phyloP scores from a whole-genome alignment of 2,113 vertebrate species.

The Pelecanoides urinatrix region DNA sequence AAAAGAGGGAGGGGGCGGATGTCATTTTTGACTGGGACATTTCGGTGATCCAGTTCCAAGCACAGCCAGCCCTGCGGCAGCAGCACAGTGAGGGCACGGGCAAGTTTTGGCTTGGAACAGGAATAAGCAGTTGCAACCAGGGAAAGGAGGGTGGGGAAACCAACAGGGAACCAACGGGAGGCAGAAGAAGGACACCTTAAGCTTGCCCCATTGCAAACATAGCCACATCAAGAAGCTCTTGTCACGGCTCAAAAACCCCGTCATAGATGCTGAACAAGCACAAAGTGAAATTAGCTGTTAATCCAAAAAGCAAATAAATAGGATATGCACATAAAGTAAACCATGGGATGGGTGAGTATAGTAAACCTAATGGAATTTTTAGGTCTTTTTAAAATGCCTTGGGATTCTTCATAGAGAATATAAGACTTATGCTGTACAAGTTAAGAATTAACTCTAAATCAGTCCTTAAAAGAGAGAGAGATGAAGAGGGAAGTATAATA shows the following conservation, averaged over 20 bases:
- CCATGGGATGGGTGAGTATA: neutral
- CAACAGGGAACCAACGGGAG: too few species aligned
- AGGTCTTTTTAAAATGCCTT: neutral
- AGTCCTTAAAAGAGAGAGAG: neutral
- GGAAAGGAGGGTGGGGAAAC: neutral
- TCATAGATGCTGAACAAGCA: neutral
- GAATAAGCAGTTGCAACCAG: neutral
- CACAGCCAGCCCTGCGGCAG: neutral
- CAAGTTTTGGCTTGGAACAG: neutral
- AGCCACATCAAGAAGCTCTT: neutral
- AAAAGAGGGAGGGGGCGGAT: neutral
- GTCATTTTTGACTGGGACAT: neutral
- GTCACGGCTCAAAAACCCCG: neutral
- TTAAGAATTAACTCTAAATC: neutral
- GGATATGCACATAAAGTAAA: neutral
- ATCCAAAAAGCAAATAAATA: neutral
- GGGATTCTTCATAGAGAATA: neutral
- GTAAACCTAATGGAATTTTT: neutral
- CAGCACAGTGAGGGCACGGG: neutral
- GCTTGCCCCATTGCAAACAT: neutral
- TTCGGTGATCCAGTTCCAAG: neutral
- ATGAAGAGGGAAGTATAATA: neutral
- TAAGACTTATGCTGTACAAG: neutral
- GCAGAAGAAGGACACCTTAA: neutral
- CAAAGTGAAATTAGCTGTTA: neutral